These are phyloP conservation scores for Platypus cylindrus DNA, from an alignment of 2,888 invertebrate species.

Conservation along the genomic window DNA sequence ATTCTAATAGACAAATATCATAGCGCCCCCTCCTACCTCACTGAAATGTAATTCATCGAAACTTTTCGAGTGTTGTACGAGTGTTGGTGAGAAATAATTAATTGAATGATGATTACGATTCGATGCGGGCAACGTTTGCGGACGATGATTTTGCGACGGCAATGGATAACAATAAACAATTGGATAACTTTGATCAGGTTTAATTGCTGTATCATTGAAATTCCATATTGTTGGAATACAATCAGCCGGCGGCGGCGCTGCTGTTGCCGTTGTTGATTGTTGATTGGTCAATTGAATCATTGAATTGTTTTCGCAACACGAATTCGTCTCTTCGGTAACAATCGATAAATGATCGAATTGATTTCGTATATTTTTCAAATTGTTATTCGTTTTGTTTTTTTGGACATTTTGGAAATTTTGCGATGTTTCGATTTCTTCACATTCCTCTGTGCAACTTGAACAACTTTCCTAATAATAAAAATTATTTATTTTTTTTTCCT, in stretches of 20 bases:
- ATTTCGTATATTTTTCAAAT: constrained; percentile 39
- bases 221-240: constrained; percentile 21
- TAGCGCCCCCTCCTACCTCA: constrained; percentile 13
- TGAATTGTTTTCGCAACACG: constrained; percentile 31
- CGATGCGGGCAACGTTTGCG: constrained; percentile 23
- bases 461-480: constrained; percentile 27
- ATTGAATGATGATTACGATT: constrained; percentile 16
- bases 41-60: constrained; percentile 27
- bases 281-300: not conserved
- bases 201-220: constrained; percentile 24
- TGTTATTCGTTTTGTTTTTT: too few relatives aligned
- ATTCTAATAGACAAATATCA: not conserved
- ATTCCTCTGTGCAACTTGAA: constrained; percentile 31
- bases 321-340: constrained; percentile 59
- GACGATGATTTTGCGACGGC: constrained; percentile 15
- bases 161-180: constrained; percentile 21
- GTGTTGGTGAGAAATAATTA: constrained; percentile 24
- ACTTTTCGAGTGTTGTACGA: constrained; percentile 27
- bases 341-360: constrained; percentile 64
- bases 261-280: too few relatives aligned
- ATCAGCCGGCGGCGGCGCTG: too few relatives aligned
- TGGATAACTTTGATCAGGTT: constrained; percentile 35
- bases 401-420: constrained; percentile 36
- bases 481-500: not conserved
- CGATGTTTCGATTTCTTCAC: constrained; percentile 33